These are phyloP conservation scores for Nymphalis polychloros DNA, from an alignment of 2,888 invertebrate species.

Conservation along the genomic window DNA sequence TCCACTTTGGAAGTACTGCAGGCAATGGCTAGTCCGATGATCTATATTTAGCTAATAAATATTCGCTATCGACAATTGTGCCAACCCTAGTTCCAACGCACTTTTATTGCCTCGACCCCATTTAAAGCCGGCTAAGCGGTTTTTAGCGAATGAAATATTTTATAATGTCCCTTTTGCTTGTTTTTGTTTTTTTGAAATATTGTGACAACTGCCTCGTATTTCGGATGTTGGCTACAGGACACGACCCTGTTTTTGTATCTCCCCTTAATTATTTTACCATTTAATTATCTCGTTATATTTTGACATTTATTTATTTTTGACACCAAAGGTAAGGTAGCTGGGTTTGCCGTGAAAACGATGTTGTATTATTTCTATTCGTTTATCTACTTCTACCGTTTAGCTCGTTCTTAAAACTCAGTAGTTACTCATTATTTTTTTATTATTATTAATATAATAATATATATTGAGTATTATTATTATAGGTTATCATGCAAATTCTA, in stretches of 20 bases:
- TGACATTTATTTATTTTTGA: conserved; percentile 6
- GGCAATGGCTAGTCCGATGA: conserved; percentile 35
- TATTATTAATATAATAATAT: too few species aligned
- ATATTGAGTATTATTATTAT: too few species aligned
- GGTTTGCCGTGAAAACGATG: too few species aligned
- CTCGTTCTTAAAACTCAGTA: too few species aligned
- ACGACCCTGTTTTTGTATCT: conserved; percentile 11
- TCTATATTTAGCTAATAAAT: conserved; percentile 41
- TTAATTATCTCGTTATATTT: conserved; percentile 19
- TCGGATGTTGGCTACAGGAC: conserved; percentile 20
- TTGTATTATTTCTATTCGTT: too few species aligned
- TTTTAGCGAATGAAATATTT: conserved; percentile 54
- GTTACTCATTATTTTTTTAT: too few species aligned
- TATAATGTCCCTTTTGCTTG: conserved; percentile 44
- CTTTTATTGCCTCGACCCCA: conserved; percentile 60
- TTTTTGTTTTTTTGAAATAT: conserved; percentile 27
- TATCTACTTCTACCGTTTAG: too few species aligned
- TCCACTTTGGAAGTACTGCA: conserved; percentile 29
- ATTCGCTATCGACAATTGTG: conserved; percentile 38
- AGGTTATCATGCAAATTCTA: too few species aligned
- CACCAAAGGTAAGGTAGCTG: background rate
- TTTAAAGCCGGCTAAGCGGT: conserved; percentile 54
- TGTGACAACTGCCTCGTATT: conserved; percentile 26
- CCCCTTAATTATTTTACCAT: conserved; percentile 19
- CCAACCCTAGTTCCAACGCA: conserved; percentile 49